Conservation (phyloP, 2,888 invertebrate species). For the Ditula angustiorana region DNA sequence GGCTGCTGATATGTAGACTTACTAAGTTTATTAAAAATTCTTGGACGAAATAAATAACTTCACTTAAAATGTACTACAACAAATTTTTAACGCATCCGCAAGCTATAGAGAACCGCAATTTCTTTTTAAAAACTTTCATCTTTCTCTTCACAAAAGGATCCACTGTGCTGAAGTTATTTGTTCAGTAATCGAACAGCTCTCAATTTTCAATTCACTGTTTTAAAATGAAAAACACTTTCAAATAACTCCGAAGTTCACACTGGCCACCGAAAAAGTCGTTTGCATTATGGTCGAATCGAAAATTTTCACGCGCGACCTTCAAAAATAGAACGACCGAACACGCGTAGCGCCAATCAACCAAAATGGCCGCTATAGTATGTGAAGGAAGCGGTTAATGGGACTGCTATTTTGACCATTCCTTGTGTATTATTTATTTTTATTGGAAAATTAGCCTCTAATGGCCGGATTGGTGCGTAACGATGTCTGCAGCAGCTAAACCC, state of each 20-base stretch:
- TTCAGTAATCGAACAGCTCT: constrained; percentile 37
- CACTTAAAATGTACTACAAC: constrained; percentile 39
- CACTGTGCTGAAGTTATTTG: constrained; percentile 58
- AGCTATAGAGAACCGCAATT: constrained; percentile 78
- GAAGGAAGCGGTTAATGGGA: constrained; percentile 66
- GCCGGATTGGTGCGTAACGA: constrained; percentile 68
- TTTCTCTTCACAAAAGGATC: constrained; percentile 78
- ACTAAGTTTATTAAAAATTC: constrained; percentile 26
- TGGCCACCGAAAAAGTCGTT: constrained; percentile 58
- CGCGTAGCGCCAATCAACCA: constrained; percentile 54
- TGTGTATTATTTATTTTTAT: constrained; percentile 80
- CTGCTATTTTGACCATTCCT: constrained; percentile 74
- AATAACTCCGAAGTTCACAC: constrained; percentile 50
- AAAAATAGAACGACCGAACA: constrained; percentile 62
- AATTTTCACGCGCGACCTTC: constrained; percentile 68
- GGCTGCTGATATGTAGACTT: constrained; percentile 60
- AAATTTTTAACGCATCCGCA: constrained; percentile 54
- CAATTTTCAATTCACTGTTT: constrained; percentile 44
- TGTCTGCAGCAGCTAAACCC: constrained; percentile 64
- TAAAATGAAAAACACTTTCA: constrained; percentile 51
- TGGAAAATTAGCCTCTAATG: constrained; percentile 80
- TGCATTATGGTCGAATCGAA: constrained; percentile 56
- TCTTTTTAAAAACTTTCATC: constrained; percentile 83
- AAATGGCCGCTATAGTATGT: constrained; percentile 60
- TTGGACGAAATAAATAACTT: constrained; percentile 18